phyloP scores from a whole-genome alignment of 2,888 invertebrate genomes.

The Acanthopleura granulata region DNA sequence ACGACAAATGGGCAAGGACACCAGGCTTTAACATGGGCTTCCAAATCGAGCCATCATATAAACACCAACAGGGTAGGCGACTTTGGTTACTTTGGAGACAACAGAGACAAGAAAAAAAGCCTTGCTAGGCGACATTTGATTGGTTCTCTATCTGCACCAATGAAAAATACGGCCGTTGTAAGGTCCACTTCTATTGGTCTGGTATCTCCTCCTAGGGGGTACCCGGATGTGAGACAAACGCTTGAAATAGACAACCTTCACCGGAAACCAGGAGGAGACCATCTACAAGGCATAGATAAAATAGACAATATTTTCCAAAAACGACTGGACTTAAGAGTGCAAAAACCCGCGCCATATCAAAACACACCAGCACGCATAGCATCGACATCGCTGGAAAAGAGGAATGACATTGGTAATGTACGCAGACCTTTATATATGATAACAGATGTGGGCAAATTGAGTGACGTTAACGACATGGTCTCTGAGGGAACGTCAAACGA shows the following conservation, averaged over 20 bases:
- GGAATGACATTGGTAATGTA: background rate
- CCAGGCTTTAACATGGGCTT: background rate
- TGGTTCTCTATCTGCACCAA: constrained; percentile 5
- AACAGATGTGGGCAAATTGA: background rate
- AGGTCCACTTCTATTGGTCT: background rate
- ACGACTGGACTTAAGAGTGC: background rate
- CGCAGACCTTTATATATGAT: background rate
- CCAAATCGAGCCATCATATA: background rate
- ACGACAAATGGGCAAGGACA: background rate
- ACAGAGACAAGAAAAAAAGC: background rate
- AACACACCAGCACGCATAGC: background rate
- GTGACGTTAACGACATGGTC: background rate
- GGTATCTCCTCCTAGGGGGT: background rate
- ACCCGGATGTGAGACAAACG: no score
- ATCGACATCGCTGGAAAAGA: background rate
- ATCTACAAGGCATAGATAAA: constrained; percentile 5
- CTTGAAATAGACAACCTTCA: background rate
- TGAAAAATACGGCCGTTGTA: background rate
- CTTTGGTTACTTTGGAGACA: background rate
- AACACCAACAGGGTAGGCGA: background rate
- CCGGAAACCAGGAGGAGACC: background rate
- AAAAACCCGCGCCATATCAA: background rate
- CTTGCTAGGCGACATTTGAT: constrained; percentile 6
- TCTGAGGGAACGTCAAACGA: background rate
- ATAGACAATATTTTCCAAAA: constrained; percentile 1